A percentile compares a stretch with the other conserved stretches of the same genome.
phyloP scores from a whole-genome alignment of 1,140 invertebrate genomes.

The Sycobia sp. region DNA sequence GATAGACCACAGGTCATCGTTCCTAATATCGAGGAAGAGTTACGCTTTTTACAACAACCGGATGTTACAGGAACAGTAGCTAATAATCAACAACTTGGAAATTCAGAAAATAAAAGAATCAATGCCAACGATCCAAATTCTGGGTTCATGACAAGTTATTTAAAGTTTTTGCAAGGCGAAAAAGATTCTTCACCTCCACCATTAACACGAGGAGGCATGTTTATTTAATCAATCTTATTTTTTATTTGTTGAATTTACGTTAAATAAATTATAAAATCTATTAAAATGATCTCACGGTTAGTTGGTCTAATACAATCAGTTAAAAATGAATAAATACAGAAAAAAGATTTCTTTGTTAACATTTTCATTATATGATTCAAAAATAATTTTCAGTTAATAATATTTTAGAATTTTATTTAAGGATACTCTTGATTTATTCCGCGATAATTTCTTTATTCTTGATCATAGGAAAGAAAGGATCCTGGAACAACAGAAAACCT shows the following conservation, averaged over 20 bases:
- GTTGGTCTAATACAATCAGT: too few species aligned
- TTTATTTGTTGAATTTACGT: too few species aligned
- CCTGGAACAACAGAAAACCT: slow-evolving; percentile 65
- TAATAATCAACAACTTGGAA: background rate
- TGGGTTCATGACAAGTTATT: slow-evolving; percentile 83
- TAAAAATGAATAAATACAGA: too few species aligned
- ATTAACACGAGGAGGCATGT: slow-evolving; percentile 63
- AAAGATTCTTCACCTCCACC: slow-evolving; percentile 78
- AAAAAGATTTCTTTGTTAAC: too few species aligned
- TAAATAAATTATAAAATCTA: too few species aligned
- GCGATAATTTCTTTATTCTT: background rate
- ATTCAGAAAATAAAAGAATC: slow-evolving; percentile 49
- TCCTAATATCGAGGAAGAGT: slow-evolving; percentile 83
- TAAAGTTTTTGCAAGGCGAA: slow-evolving; percentile 83
- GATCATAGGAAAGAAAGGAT: slow-evolving; percentile 57
- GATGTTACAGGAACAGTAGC: background rate
- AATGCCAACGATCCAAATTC: slow-evolving; percentile 69
- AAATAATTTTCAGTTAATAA: too few species aligned
- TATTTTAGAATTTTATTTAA: too few species aligned
- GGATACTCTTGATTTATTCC: too few species aligned
- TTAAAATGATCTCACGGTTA: too few species aligned
- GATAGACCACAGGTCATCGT: slow-evolving; percentile 81
- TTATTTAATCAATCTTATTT: too few species aligned
- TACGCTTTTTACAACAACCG: slow-evolving; percentile 68
- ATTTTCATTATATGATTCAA: too few species aligned